Conservation (phyloP, 64 coral and sea anemone species). For the Actinia tenebrosa region DNA sequence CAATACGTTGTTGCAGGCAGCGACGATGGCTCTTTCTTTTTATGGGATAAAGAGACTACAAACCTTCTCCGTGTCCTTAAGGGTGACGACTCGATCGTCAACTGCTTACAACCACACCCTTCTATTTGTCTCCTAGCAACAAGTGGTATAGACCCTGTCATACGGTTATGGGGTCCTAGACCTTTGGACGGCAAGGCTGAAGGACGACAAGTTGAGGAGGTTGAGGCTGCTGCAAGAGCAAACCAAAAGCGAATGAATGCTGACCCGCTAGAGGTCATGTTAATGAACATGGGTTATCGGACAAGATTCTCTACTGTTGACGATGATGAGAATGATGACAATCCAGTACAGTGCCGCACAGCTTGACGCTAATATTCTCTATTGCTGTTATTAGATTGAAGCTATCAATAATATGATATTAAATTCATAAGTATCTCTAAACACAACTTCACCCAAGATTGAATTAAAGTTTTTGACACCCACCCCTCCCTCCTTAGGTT, state of each 20-base stretch:
- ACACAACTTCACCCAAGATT: too few species aligned
- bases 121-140: constrained; percentile 87
- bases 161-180: constrained; percentile 83
- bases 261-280: constrained; percentile 94
- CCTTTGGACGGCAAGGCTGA: constrained; percentile 55
- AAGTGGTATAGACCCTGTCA: constrained; percentile 97
- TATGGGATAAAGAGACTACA: constrained; percentile 91
- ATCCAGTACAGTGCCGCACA: constrained; percentile 69
- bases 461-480: too few species aligned
- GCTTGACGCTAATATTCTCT: neutral
- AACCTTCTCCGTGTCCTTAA: constrained; percentile 91
- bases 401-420: too few species aligned
- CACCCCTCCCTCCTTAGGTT: too few species aligned
- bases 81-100: constrained; percentile 97
- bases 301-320: constrained; percentile 61
- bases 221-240: constrained; percentile 89
- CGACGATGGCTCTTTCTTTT: constrained; percentile 96
- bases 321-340: constrained; percentile 68
- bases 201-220: constrained; percentile 60
- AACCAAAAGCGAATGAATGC: constrained; percentile 99
- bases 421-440: too few species aligned
- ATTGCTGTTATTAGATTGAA: neutral
- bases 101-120: constrained; percentile 95
- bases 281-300: constrained; percentile 97
- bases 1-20: constrained; percentile 96